Percentiles rank a stretch among this genome's conserved stretches.
Conservation (phyloP, 2,113 vertebrate species). For the Rhea pennata region DNA sequence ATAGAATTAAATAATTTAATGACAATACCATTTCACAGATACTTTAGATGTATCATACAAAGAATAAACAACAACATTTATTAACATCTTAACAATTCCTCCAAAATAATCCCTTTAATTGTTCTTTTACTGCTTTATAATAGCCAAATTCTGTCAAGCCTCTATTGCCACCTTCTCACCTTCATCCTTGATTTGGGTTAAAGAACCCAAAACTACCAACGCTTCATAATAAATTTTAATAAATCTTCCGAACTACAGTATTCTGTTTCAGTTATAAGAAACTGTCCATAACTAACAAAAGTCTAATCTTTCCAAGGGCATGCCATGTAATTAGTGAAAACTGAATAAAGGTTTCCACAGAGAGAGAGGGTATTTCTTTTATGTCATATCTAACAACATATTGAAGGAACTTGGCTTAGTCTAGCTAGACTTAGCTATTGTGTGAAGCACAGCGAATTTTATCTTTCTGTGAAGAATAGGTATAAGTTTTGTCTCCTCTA, state of each 20-base stretch:
- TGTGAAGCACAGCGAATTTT: background rate
- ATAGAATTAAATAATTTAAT: background rate
- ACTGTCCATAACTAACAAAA: background rate
- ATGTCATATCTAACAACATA: background rate
- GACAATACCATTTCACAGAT: background rate
- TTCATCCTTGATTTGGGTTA: rapidly evolving
- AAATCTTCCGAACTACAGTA: background rate
- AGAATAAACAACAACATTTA: background rate
- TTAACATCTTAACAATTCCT: constrained; percentile 31
- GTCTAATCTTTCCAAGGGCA: background rate
- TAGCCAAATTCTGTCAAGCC: background rate
- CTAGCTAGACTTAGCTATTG: background rate
- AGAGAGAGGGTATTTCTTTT: background rate
- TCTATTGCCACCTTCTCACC: background rate
- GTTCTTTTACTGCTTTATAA: background rate
- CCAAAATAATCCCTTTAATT: background rate
- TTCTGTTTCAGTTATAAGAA: background rate
- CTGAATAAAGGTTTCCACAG: background rate
- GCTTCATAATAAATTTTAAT: background rate
- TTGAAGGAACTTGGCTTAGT: background rate
- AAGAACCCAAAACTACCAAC: background rate
- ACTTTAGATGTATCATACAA: background rate
- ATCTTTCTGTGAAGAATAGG: background rate
- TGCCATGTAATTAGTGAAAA: background rate
- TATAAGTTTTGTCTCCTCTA: background rate